Evolutionary conservation across 2,797 vertebrate species (phyloP), one percentile per base, ranked within the genome.

Genomic region (Pseudochirops corinnae): DNA sequence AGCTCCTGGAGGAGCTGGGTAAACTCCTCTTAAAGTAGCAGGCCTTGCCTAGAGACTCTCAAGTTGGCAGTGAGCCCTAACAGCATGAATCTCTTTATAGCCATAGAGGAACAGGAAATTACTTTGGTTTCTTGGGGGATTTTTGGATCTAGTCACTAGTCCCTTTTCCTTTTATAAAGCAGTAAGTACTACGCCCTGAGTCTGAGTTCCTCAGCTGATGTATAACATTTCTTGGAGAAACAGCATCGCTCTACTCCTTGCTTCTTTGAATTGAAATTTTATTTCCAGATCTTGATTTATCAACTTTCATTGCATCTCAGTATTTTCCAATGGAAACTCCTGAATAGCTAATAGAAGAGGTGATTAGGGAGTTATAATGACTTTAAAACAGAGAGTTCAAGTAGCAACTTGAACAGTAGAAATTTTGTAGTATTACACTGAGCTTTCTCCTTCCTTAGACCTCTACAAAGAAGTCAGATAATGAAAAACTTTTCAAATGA

Each of bases 81-180:
- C 50, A 91, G 90, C 90, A 46, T 91, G 90, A 53, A 91, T 55
- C 39, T 50, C 21, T 46, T 87, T 50, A 26, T 4, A 87, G 21
- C 39, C 3, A 50, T 11, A 46, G 24, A 87, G 74, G 74, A 87
- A 87, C 39, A 46, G 74, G 74, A 87, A 87, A 87, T 87, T 87
- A 87, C 39, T 87, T 87, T 92, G 93, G 67, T 93, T 82, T 90
- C 92, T 91, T 50, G 67, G 26, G 90, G 82, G 92, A 33, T n/a
- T 95, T 91, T n/a, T 29, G 90, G 53, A 91, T 91, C 90, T 28
- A 29, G 28, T 52, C 90, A 53, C 21, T 21, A 55, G 14, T 11
- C 6, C 26, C 50, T 55, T 91, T 91, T 55, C 50, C 52, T 91
- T 91, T 91, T 31, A 18, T 26, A 55, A 91, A 91, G 90, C 2